These are phyloP conservation scores for Phymastichus coffea DNA, from an alignment of 1,140 invertebrate genomes.

Conservation along the genomic window DNA sequence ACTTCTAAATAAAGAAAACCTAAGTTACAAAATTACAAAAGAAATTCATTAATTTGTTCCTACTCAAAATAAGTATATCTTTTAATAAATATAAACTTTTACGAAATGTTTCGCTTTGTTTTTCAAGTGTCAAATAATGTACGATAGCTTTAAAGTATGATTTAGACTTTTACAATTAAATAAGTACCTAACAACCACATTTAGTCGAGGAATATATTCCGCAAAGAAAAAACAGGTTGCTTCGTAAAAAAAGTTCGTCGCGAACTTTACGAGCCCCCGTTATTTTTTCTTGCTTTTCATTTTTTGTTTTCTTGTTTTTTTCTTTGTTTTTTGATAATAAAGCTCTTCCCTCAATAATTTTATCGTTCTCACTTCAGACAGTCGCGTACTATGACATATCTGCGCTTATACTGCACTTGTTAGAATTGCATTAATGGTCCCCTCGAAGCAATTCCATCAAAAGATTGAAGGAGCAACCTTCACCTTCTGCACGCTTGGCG, in stretches of 20 bases:
- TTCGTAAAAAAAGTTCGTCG: slow-evolving; percentile 19
- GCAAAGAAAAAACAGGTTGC: slow-evolving; percentile 1
- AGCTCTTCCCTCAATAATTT: background rate
- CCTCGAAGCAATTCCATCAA: slow-evolving; percentile 92
- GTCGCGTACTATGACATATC: background rate
- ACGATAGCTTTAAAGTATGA: too few relatives aligned
- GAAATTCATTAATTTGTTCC: too few relatives aligned
- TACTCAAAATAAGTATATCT: too few relatives aligned
- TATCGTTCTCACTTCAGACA: background rate
- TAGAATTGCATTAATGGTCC: slow-evolving; percentile 66
- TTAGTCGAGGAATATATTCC: background rate
- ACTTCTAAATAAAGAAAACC: too few relatives aligned
- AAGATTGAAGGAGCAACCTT: slow-evolving; percentile 89
- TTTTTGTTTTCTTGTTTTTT: background rate
- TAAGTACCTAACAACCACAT: slow-evolving; percentile 14
- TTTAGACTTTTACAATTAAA: too few relatives aligned
- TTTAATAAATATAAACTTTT: too few relatives aligned
- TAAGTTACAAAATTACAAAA: too few relatives aligned
- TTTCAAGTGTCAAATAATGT: too few relatives aligned
- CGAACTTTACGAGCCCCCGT: slow-evolving; percentile 23
- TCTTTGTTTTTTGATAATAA: background rate
- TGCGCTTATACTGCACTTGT: background rate
- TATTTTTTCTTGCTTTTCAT: slow-evolving; percentile 4
- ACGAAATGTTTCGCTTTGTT: too few relatives aligned
- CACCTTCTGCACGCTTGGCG: slow-evolving; percentile 80